Conservation (phyloP, 2,113 vertebrate genomes). For the Raphicerus campestris region DNA sequence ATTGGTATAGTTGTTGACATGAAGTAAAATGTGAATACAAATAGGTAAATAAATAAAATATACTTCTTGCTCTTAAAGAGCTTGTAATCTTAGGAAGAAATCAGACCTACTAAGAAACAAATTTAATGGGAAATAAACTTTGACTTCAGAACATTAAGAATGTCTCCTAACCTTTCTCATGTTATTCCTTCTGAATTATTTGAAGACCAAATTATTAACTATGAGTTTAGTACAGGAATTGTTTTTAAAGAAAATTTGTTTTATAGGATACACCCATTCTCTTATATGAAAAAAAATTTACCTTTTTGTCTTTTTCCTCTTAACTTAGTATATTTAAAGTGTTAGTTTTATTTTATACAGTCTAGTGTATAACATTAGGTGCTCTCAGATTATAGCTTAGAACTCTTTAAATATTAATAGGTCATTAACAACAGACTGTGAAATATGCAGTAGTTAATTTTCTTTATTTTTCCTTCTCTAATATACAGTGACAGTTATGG, state of each 20-base stretch:
- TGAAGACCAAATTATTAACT: constrained; percentile 26
- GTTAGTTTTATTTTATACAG: constrained; percentile 51
- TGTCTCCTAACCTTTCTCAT: not conserved
- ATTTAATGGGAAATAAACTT: constrained; percentile 26
- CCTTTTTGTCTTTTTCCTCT: constrained; percentile 34
- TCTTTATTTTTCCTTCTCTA: constrained; percentile 57
- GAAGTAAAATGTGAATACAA: not conserved
- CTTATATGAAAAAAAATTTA: constrained; percentile 41
- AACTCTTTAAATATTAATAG: constrained; percentile 74
- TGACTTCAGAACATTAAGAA: not conserved
- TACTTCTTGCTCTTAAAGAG: not conserved
- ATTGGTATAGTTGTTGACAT: not conserved
- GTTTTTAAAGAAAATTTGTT: constrained; percentile 34
- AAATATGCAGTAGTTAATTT: constrained; percentile 63
- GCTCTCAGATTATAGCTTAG: constrained; percentile 62
- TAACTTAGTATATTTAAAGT: constrained; percentile 63
- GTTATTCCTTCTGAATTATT: constrained; percentile 37
- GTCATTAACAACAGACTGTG: constrained; percentile 56
- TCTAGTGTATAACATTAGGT: constrained; percentile 55
- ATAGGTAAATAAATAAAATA: not conserved
- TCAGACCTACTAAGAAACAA: not conserved
- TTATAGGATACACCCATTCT: constrained; percentile 19
- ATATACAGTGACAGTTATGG: constrained; percentile 40
- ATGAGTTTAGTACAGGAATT: not conserved
- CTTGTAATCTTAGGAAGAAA: not conserved